A percentile compares a stretch with the other conserved stretches of the same genome.
Evolutionary conservation across 2,888 invertebrate species (phyloP).

Genomic region (Molorchus minor): DNA sequence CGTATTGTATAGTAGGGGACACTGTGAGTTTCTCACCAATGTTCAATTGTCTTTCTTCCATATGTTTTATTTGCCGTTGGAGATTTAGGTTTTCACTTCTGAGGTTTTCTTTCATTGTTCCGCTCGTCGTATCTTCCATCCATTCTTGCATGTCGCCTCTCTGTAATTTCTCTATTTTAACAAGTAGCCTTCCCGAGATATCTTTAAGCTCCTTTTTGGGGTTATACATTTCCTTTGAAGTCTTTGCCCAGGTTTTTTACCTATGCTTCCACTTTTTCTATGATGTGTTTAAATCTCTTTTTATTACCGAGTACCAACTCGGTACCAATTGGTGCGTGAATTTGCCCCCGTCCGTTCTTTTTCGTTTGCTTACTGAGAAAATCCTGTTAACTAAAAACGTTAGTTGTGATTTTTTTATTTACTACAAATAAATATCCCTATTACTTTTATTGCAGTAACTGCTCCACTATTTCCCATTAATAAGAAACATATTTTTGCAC

Average conservation of each 20-base stretch:
- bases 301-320: background rate
- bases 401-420: no score
- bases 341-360: background rate
- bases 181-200: background rate
- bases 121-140: background rate
- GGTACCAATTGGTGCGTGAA: background rate
- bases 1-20: background rate
- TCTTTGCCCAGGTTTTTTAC: background rate
- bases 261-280: background rate
- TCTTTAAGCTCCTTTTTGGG: background rate
- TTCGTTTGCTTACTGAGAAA: no score
- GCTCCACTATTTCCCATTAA: no score
- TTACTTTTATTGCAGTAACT: no score
- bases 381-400: no score
- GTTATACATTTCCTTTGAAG: slow-evolving; percentile 1
- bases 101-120: background rate
- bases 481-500: no score
- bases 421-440: no score
- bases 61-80: background rate
- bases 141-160: background rate
- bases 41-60: background rate
- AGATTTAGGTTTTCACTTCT: background rate
- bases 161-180: background rate
- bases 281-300: background rate
- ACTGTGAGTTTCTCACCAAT: background rate